Conservation (phyloP, 2,113 vertebrate species). For the rabbit (Oryctolagus cuniculus) region mOryCun1.1 NC_091447.1:60832501-60833000, state of each 20-base stretch:
- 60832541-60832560: slow-evolving; percentile 99
- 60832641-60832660: slow-evolving; percentile 90
- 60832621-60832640: slow-evolving; percentile 96
- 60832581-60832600: slow-evolving; percentile 94
- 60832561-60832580: slow-evolving; percentile 95
- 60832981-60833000: slow-evolving; percentile 97
- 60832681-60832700: slow-evolving; percentile 98
- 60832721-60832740: slow-evolving; percentile 99
- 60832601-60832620: slow-evolving; percentile 98
- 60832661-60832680: slow-evolving; percentile 96
- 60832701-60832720: slow-evolving; percentile 98
- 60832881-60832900: slow-evolving; percentile 98
- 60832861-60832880: slow-evolving; percentile 98
- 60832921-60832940: slow-evolving; percentile 99
- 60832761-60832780: slow-evolving; percentile 96
- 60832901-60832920: slow-evolving; percentile 97
- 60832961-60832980: slow-evolving; percentile 96
- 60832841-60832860: slow-evolving; percentile 98
- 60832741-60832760: slow-evolving; percentile 99
- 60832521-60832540: slow-evolving; percentile 99
- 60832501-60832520: slow-evolving; percentile 99
- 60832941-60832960: slow-evolving; percentile 95
- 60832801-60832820: slow-evolving; percentile 99
- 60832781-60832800: slow-evolving; percentile 99
- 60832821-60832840: slow-evolving; percentile 98